Base-by-base conservation (phyloP, 2,797 vertebrate genomes). In the Sebastes jordani region DNA sequence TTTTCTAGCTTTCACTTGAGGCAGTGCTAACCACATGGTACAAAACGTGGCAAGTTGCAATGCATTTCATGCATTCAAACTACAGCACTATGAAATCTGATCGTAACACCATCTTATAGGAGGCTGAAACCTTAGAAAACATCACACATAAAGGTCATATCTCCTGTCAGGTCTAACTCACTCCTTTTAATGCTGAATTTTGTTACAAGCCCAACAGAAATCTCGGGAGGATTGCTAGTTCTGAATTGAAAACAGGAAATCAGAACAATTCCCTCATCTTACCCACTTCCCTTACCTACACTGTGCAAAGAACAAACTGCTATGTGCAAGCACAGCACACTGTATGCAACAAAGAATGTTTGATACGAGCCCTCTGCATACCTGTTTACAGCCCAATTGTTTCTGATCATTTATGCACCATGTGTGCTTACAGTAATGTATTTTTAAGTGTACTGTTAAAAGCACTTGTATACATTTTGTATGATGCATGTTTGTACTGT, bases 281-380 rank as follows among this genome's bases (percentile, higher is more conserved):
- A 82, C 82, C 90, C 90, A 94, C 92, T 93, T 94, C 93, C 93
- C 82, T 81, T 81, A 92, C 89, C 84, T 92, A 88, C 76, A 7
- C 62, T 11, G 58, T 88, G 81, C 82, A 91, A 63, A 85, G 76
- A 80, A 74, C 34, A 65, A 71, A 60, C 38, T 25, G 55, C 27
- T 7, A 0, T 9, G 22, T 81, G 56, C 74, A 89, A 29, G 29
- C 22, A 13, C 46, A 30, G 60, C 30, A 65, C 20, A 2, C 14
- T 60, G 4, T 2, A 20, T 70, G 74, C 71, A 71, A 10, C 32
- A 36, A 11, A 29, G 20, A 30, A 7, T 6, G 70, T 80, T n/a
- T 63, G 38, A 25, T 5, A 20, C 4, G 71, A 42, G 16, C 30
- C 38, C 5, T 30, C 20, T 38, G 27, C 59, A 11, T 7, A 29